These are phyloP conservation scores for Spongilla lacustris DNA, from an alignment of 37 sponge, comb jelly and placozoan genomes.

Conservation along the genomic window DNA sequence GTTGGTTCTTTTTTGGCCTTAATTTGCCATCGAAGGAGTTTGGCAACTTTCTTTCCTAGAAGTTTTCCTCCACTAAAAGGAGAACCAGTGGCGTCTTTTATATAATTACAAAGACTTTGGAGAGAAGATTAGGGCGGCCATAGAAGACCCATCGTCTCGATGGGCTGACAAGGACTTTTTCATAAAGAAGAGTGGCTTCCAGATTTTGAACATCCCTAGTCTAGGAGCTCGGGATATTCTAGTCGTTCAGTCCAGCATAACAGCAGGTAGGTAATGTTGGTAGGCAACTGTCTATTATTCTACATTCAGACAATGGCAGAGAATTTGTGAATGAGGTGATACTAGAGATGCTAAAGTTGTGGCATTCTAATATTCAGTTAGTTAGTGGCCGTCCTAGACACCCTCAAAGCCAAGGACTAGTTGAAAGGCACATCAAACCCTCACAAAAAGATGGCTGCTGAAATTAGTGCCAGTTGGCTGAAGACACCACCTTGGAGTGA, in stretches of 20 bases:
- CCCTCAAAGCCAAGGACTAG: slow-evolving; percentile 21
- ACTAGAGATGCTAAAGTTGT: neutral
- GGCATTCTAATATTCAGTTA: slow-evolving; percentile 12
- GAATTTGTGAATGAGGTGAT: slow-evolving; percentile 18
- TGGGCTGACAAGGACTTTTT: slow-evolving; percentile 14
- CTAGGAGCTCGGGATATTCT: slow-evolving; percentile 24
- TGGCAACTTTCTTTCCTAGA: neutral
- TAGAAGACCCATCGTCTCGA: slow-evolving; percentile 14
- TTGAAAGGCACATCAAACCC: slow-evolving; percentile 4
- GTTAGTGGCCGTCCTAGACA: slow-evolving; percentile 19
- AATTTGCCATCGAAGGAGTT: slow-evolving; percentile 1
- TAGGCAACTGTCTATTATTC: neutral
- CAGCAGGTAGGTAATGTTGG: slow-evolving; percentile 17
- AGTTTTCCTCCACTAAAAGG: slow-evolving; percentile 1
- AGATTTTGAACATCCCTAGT: slow-evolving; percentile 19
- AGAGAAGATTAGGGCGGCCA: neutral
- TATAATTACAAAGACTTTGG: slow-evolving; percentile 19
- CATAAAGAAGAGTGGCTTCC: slow-evolving; percentile 1
- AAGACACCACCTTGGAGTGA: slow-evolving; percentile 1
- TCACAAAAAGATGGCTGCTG: slow-evolving; percentile 15
- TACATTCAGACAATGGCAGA: slow-evolving; percentile 15
- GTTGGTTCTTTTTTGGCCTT: neutral
- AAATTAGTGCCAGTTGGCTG: neutral
- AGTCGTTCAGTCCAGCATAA: slow-evolving; percentile 24
- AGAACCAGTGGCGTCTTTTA: slow-evolving; percentile 12